Conservation (phyloP, 2,797 vertebrate species). For the Xenentodon cancila region DNA sequence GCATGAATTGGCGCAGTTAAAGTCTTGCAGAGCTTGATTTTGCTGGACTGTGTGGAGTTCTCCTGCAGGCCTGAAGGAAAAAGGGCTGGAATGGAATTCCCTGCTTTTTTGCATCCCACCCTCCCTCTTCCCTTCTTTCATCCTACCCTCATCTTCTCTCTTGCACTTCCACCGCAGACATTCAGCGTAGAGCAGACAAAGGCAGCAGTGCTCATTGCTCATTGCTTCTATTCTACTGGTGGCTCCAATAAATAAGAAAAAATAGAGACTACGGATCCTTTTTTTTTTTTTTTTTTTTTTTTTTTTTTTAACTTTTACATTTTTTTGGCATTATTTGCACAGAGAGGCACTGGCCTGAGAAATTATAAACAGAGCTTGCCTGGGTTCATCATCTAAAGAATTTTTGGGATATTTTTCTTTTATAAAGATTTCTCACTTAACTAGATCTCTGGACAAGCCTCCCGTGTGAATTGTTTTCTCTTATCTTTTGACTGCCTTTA, state of each 20-base stretch:
- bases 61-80: slow-evolving; percentile 42
- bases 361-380: slow-evolving; percentile 31
- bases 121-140: slow-evolving; percentile 59
- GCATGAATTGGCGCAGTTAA: slow-evolving; percentile 50
- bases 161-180: slow-evolving; percentile 68
- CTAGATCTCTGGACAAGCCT: too few species aligned
- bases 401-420: slow-evolving; percentile 30
- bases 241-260: slow-evolving; percentile 46
- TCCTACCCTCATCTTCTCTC: slow-evolving; percentile 65
- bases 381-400: slow-evolving; percentile 23
- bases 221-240: slow-evolving; percentile 60
- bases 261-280: slow-evolving; percentile 34
- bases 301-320: slow-evolving; percentile 8
- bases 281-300: slow-evolving; percentile 1
- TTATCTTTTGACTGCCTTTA: slow-evolving; percentile 25
- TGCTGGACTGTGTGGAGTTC: slow-evolving; percentile 43
- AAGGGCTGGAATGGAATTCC: slow-evolving; percentile 64
- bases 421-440: slow-evolving; percentile 17
- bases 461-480: background rate
- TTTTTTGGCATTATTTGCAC: slow-evolving; percentile 24
- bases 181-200: slow-evolving; percentile 74
- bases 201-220: slow-evolving; percentile 68
- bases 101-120: slow-evolving; percentile 46
- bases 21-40: slow-evolving; percentile 40
- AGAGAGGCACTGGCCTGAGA: slow-evolving; percentile 33